Evolutionary conservation across 2,888 invertebrate species (phyloP), one percentile per base, ranked within the genome.

Genomic region (Euplagia quadripunctaria): DNA sequence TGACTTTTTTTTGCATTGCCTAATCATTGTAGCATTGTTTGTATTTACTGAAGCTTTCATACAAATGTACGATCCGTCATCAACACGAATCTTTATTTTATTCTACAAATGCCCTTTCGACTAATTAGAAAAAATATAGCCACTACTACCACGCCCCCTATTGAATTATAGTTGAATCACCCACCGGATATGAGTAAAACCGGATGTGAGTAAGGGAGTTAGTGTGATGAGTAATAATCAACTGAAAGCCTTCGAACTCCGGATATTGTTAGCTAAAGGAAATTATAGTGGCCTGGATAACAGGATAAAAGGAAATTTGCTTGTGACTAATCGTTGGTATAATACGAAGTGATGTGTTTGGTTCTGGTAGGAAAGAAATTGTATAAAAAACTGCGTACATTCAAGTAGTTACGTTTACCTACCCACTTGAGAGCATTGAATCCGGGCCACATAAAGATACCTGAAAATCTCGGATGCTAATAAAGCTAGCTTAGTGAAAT

Each of bases 251-350:
- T 89, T 87, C 85, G 80, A 82, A 85, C 83, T 82, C 87, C 93
- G 94, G 95, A 94, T 93, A 94, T 94, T 94, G 90, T 88, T 82
- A 87, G 86, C 82, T 83, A 75, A 83, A 85, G 88, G 89, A 89
- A 89, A 84, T 84, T 76, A 80, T 85, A 63, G 72, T 61, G 88
- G 84, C 87, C 79, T 82, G 85, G 85, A 80, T 85, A 72, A 81
- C 84, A 87, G 86, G 88, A 86, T 80, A 83, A 75, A 66, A 87
- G 92, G 90, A 93, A 92, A 93, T 92, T 92, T 84, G 46, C 12
- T 31, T 43, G 43, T 55, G 66, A 73, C 65, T 70, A 73, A 70
- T 70, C 8, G 52, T 70, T 55, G 4, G 0, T 58, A 49, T 52
- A 55, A 65, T 71, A 43, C 20, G 51, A 9, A 52, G 43, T 71